Percentiles rank a stretch among this genome's conserved stretches.
Evolutionary conservation across 2,888 invertebrate genomes (phyloP).

Genomic region (Drosophila ustulata): DNA sequence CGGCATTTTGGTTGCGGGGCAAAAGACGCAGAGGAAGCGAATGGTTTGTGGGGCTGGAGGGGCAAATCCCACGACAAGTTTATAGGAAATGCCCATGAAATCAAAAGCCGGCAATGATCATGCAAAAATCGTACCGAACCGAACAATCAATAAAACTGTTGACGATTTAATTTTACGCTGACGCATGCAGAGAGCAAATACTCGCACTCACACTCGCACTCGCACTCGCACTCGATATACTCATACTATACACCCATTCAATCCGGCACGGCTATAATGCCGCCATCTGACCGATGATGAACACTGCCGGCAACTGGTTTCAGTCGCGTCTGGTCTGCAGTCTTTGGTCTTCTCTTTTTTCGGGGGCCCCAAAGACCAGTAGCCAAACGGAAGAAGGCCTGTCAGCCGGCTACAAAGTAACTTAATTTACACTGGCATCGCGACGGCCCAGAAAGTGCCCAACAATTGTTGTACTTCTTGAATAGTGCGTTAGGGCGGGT

Average conservation of each 20-base stretch:
- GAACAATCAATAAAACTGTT: slow-evolving; percentile 77
- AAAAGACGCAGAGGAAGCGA: not conserved
- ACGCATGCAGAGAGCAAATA: slow-evolving; percentile 62
- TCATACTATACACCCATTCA: slow-evolving; percentile 15
- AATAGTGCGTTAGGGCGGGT: not conserved
- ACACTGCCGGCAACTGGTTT: slow-evolving; percentile 58
- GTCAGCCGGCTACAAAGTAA: slow-evolving; percentile 72
- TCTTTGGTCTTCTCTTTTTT: slow-evolving; percentile 24
- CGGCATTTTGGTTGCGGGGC: slow-evolving; percentile 54
- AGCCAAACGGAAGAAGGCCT: slow-evolving; percentile 71
- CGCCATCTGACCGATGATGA: slow-evolving; percentile 48
- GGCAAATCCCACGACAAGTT: slow-evolving; percentile 63
- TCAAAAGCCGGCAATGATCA: slow-evolving; percentile 77
- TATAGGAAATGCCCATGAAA: slow-evolving; percentile 70
- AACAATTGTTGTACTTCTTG: slow-evolving; percentile 49
- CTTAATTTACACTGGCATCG: slow-evolving; percentile 72
- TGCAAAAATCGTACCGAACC: slow-evolving; percentile 65
- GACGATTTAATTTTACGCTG: slow-evolving; percentile 78
- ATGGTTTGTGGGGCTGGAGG: not conserved
- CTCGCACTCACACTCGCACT: slow-evolving; percentile 18
- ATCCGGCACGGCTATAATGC: slow-evolving; percentile 46
- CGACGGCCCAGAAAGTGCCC: slow-evolving; percentile 41
- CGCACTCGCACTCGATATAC: slow-evolving; percentile 17
- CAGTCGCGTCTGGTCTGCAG: slow-evolving; percentile 19
- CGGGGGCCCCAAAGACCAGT: slow-evolving; percentile 66